These are phyloP conservation scores for Crenuchus spilurus DNA, from an alignment of 2,797 vertebrate genomes.

Conservation along the genomic window DNA sequence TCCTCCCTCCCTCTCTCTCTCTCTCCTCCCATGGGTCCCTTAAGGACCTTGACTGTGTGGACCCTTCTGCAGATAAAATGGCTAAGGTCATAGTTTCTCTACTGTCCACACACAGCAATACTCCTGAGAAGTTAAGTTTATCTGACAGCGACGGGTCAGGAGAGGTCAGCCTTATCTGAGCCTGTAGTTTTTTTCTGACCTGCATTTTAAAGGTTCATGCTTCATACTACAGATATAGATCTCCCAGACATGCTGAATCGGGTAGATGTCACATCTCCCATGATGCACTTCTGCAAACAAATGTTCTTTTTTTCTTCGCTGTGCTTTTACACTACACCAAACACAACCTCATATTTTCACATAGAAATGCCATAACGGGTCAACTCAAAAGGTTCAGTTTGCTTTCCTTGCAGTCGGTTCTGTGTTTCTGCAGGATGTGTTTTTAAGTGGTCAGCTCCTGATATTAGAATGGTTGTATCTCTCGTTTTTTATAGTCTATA, in stretches of 20 bases:
- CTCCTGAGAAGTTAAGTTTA: slow-evolving; percentile 30
- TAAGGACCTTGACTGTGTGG: background rate
- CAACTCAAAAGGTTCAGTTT: background rate
- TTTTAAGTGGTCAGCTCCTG: background rate
- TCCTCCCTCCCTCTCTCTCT: background rate
- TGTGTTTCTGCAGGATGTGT: background rate
- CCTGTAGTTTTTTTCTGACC: slow-evolving; percentile 23
- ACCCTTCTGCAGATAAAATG: slow-evolving; percentile 7
- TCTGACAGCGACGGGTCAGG: slow-evolving; percentile 30
- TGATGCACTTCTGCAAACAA: background rate
- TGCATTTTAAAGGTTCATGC: slow-evolving; percentile 22
- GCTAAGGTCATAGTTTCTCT: slow-evolving; percentile 9
- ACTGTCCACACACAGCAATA: slow-evolving; percentile 1
- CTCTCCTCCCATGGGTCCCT: background rate
- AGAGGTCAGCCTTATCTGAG: slow-evolving; percentile 29
- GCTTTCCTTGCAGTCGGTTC: background rate
- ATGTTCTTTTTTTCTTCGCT: background rate
- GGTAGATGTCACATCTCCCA: slow-evolving; percentile 10
- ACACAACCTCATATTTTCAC: background rate
- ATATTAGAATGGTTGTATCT: too few species aligned
- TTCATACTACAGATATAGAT: slow-evolving; percentile 25
- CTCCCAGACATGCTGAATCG: background rate
- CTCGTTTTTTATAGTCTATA: too few species aligned
- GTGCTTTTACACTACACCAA: background rate
- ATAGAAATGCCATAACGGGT: background rate